phyloP scores from a whole-genome alignment of 2,797 vertebrate species.

The Huso huso region DNA sequence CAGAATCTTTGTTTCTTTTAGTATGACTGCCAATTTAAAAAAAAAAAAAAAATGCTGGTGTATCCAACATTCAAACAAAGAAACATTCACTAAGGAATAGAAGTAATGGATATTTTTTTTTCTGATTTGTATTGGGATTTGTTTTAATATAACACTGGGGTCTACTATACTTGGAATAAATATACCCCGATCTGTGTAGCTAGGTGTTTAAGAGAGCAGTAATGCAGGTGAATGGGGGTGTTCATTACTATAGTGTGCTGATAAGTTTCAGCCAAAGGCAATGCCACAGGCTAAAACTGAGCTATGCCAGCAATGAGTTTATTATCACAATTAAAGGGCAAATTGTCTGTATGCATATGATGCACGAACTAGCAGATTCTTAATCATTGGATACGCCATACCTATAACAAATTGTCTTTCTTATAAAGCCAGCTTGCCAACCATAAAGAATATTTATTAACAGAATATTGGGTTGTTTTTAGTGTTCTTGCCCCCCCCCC shows the following conservation, averaged over 20 bases:
- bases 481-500: conserved; percentile 35
- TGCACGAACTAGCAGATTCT: not conserved
- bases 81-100: too few species aligned
- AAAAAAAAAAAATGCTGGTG: too few species aligned
- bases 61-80: too few species aligned
- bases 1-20: too few species aligned
- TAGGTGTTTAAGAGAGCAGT: not conserved
- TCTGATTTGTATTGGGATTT: too few species aligned
- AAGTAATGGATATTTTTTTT: too few species aligned
- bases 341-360: conserved; percentile 23
- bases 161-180: too few species aligned
- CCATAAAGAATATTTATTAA: too few species aligned
- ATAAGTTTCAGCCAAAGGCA: conserved; percentile 19
- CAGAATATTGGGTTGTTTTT: not conserved
- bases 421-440: too few species aligned
- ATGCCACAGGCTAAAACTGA: not conserved
- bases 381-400: not conserved
- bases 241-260: not conserved
- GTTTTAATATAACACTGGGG: too few species aligned
- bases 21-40: too few species aligned
- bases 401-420: too few species aligned
- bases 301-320: conserved; percentile 56
- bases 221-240: not conserved
- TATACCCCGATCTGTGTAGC: not conserved
- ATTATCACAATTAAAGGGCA: conserved; percentile 66